Evolutionary conservation across 2,888 invertebrate genomes (phyloP).

Genomic region (Pseudeuparius sepicola): DNA sequence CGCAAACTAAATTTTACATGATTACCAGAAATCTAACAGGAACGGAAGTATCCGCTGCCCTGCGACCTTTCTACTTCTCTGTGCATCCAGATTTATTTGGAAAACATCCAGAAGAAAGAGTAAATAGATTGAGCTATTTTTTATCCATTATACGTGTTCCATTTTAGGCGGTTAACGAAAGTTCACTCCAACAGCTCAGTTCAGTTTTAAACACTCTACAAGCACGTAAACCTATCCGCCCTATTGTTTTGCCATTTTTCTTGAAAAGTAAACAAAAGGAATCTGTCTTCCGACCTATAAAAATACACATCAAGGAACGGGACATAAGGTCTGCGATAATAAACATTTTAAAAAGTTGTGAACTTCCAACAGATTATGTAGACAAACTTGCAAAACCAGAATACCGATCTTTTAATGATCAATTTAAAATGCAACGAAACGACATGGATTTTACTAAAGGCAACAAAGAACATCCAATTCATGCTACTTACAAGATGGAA

Average conservation of each 20-base stretch:
- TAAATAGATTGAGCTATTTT: constrained; percentile 34
- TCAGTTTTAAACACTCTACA: constrained; percentile 73
- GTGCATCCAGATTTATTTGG: constrained; percentile 96
- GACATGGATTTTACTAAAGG: constrained; percentile 34
- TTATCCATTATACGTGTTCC: constrained; percentile 4
- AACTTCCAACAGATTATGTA: constrained; percentile 78
- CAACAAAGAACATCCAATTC: constrained; percentile 44
- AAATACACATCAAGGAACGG: constrained; percentile 58
- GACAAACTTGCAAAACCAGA: constrained; percentile 43
- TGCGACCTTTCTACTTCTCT: constrained; percentile 88
- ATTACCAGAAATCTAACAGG: background rate
- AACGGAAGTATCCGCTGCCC: constrained; percentile 76
- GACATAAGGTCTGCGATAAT: constrained; percentile 64
- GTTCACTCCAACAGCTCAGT: constrained; percentile 79
- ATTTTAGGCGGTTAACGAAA: constrained; percentile 72
- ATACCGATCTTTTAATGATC: no score
- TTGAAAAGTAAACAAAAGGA: constrained; percentile 45
- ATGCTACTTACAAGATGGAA: constrained; percentile 42
- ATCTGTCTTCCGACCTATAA: constrained; percentile 54
- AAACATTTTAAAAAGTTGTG: constrained; percentile 68
- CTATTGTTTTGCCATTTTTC: constrained; percentile 69
- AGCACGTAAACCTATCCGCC: constrained; percentile 48
- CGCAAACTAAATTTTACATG: background rate
- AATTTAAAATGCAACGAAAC: constrained; percentile 19
- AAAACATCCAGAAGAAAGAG: constrained; percentile 80